phyloP scores from a whole-genome alignment of 2,888 invertebrate species.

The Plusia festucae region DNA sequence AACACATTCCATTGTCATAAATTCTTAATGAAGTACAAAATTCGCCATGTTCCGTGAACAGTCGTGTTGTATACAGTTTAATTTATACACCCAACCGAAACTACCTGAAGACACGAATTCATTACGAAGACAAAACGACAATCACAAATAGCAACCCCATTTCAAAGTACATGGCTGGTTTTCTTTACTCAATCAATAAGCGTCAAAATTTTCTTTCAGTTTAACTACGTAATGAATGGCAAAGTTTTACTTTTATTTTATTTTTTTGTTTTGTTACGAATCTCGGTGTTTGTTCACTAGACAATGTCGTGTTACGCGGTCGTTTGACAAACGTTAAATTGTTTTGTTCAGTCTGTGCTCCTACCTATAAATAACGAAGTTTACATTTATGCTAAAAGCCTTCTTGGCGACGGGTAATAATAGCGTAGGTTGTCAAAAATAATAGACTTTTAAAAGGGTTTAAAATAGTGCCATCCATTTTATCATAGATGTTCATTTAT shows the following conservation, averaged over 20 bases:
- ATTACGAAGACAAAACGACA: slow-evolving; percentile 22
- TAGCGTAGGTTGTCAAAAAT: background rate
- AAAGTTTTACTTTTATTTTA: background rate
- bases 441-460: background rate
- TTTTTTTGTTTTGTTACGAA: background rate
- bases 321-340: slow-evolving; percentile 45
- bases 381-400: background rate
- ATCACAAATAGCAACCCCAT: background rate
- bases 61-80: slow-evolving; percentile 53
- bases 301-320: slow-evolving; percentile 47
- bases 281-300: slow-evolving; percentile 25
- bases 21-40: slow-evolving; percentile 42
- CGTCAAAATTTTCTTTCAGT: background rate
- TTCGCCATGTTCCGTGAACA: slow-evolving; percentile 31
- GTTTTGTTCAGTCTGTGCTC: slow-evolving; percentile 32
- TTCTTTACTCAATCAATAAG: background rate
- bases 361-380: background rate
- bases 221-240: slow-evolving; percentile 19
- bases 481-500: too few relatives aligned
- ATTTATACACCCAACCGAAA: slow-evolving; percentile 42
- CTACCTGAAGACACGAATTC: slow-evolving; percentile 39
- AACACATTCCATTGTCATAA: slow-evolving; percentile 27
- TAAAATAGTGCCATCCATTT: background rate
- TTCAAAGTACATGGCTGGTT: slow-evolving; percentile 9
- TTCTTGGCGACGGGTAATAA: background rate